A percentile compares a stretch with the other conserved stretches of the same genome.
Conservation (phyloP, 1,140 invertebrate genomes). For the Halesus radiatus region DNA sequence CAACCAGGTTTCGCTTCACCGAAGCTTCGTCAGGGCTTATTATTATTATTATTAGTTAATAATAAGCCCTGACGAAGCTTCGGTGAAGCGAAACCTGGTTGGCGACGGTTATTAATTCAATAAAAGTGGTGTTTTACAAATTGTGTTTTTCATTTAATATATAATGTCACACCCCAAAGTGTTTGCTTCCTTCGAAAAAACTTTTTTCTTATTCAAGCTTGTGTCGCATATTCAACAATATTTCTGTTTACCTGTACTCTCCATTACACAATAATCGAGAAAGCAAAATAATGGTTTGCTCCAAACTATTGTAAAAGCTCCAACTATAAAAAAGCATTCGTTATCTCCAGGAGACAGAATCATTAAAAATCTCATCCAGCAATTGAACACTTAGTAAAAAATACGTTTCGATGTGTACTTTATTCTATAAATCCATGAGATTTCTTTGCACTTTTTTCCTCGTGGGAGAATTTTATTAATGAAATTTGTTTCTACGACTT, state of each 20-base stretch:
- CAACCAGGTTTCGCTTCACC: no score
- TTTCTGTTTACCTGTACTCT: not conserved
- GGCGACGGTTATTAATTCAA: no score
- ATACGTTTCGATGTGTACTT: not conserved
- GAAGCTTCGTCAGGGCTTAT: no score
- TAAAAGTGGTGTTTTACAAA: no score
- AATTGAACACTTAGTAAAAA: not conserved
- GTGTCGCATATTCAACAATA: not conserved
- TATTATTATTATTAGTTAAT: no score
- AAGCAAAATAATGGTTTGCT: slow-evolving; percentile 14
- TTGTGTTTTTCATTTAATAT: no score
- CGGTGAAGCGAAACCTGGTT: no score
- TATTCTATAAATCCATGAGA: not conserved
- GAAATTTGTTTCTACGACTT: not conserved
- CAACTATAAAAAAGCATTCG: slow-evolving; percentile 22
- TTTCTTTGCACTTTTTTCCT: not conserved
- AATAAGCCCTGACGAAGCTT: no score
- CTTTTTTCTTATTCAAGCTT: no score
- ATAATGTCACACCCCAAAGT: no score
- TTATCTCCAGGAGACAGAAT: slow-evolving; percentile 13
- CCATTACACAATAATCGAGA: not conserved
- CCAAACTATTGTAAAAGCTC: slow-evolving; percentile 20
- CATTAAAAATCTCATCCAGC: not conserved
- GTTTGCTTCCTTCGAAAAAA: no score
- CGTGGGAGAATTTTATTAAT: not conserved